These are phyloP conservation scores for Tenthredo scrophulariae DNA, from an alignment of 2,888 invertebrate genomes.

Conservation along the genomic window DNA sequence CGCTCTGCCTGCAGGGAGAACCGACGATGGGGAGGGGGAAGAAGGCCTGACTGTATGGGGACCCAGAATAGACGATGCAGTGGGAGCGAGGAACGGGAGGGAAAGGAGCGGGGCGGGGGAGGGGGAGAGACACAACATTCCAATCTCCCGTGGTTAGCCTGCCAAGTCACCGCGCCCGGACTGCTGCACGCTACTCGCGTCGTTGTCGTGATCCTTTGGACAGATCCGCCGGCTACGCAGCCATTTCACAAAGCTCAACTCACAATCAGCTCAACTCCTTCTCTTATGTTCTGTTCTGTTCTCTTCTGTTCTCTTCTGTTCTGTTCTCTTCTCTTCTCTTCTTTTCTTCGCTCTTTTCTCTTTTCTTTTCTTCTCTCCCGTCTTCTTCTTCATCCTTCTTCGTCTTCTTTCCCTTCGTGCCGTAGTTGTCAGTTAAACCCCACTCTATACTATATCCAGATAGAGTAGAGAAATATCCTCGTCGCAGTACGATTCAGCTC, in stretches of 20 bases:
- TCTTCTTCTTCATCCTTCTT: neutral
- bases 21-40: neutral
- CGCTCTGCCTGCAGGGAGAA: constrained; percentile 1
- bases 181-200: constrained; percentile 49
- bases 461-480: constrained; percentile 7
- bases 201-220: constrained; percentile 51
- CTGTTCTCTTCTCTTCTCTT: neutral
- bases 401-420: neutral
- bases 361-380: neutral
- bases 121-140: constrained; percentile 62
- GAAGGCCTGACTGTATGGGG: constrained; percentile 13
- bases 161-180: constrained; percentile 65
- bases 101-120: neutral
- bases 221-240: constrained; percentile 43
- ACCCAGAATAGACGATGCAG: constrained; percentile 52
- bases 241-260: constrained; percentile 51
- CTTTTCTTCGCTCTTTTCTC: neutral
- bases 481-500: constrained; percentile 20
- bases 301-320: neutral
- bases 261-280: constrained; percentile 40
- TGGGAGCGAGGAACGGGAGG: neutral
- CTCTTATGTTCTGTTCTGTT: neutral
- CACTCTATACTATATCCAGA: constrained; percentile 22
- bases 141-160: constrained; percentile 74
- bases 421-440: constrained; percentile 31